Conservation (phyloP, 2,113 vertebrate genomes). For the Pangasianodon gigas region DNA sequence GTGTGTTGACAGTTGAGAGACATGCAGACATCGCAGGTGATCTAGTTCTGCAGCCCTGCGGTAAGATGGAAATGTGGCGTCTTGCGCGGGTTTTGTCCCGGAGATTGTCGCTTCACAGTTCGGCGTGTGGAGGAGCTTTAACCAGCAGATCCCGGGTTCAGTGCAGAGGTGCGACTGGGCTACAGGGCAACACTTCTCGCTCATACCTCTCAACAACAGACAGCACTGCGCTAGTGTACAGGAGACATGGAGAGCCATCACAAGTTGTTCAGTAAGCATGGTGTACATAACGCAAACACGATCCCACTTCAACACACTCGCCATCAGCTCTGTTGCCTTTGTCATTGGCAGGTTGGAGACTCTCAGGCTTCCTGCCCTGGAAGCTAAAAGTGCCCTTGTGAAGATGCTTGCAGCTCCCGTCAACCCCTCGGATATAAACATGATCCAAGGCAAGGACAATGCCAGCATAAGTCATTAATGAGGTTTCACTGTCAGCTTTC, state of each 20-base stretch:
- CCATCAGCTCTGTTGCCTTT: background rate
- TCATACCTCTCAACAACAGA: slow-evolving; percentile 31
- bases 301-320: too few relatives aligned
- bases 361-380: slow-evolving; percentile 69
- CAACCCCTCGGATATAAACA: slow-evolving; percentile 95
- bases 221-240: slow-evolving; percentile 64
- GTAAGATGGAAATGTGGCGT: slow-evolving; percentile 27
- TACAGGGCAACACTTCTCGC: background rate
- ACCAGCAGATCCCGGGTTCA: background rate
- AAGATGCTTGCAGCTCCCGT: slow-evolving; percentile 91
- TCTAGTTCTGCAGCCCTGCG: background rate
- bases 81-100: slow-evolving; percentile 4
- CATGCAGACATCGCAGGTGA: background rate
- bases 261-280: slow-evolving; percentile 71
- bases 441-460: slow-evolving; percentile 86
- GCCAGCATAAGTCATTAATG: background rate
- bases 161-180: background rate
- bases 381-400: slow-evolving; percentile 75
- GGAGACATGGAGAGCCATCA: slow-evolving; percentile 71
- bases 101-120: background rate
- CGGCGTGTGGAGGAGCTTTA: background rate
- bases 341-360: slow-evolving; percentile 76
- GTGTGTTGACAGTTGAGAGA: background rate
- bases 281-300: background rate
- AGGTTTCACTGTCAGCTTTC: background rate